These are phyloP conservation scores for Galleria mellonella DNA, from an alignment of 1,140 invertebrate genomes.

Conservation along the genomic window DNA sequence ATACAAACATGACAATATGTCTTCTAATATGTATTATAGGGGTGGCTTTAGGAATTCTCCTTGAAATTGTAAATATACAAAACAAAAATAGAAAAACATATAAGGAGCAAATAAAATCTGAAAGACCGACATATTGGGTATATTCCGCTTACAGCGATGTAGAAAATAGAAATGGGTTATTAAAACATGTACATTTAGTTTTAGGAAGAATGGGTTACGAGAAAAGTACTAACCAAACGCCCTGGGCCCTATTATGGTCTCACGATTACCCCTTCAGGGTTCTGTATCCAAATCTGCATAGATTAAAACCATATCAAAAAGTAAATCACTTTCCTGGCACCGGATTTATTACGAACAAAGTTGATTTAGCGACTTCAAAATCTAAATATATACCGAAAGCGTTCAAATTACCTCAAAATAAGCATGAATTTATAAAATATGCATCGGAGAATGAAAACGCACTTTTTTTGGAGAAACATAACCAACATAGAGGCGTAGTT, in stretches of 20 bases:
- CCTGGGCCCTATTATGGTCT: slow-evolving; percentile 95
- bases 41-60: slow-evolving; percentile 40
- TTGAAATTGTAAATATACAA: slow-evolving; percentile 43
- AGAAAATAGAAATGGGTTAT: slow-evolving; percentile 70
- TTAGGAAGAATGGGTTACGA: slow-evolving; percentile 84
- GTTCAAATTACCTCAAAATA: slow-evolving; percentile 90
- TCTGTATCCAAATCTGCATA: slow-evolving; percentile 74
- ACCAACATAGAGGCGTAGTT: slow-evolving; percentile 91
- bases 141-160: slow-evolving; percentile 45
- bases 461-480: slow-evolving; percentile 94
- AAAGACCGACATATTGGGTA: slow-evolving; percentile 52
- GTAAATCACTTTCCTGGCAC: slow-evolving; percentile 97
- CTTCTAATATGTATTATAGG: slow-evolving; percentile 50
- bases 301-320: slow-evolving; percentile 83
- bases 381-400: slow-evolving; percentile 88
- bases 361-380: slow-evolving; percentile 87
- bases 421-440: slow-evolving; percentile 83
- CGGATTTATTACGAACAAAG: slow-evolving; percentile 96
- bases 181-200: slow-evolving; percentile 86
- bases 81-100: slow-evolving; percentile 21
- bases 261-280: slow-evolving; percentile 92
- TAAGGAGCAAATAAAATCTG: slow-evolving; percentile 16
- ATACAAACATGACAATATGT: slow-evolving; percentile 32
- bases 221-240: slow-evolving; percentile 73
- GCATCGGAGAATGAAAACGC: slow-evolving; percentile 79